phyloP scores from a whole-genome alignment of 2,888 invertebrate species.

The Troides helena region DNA sequence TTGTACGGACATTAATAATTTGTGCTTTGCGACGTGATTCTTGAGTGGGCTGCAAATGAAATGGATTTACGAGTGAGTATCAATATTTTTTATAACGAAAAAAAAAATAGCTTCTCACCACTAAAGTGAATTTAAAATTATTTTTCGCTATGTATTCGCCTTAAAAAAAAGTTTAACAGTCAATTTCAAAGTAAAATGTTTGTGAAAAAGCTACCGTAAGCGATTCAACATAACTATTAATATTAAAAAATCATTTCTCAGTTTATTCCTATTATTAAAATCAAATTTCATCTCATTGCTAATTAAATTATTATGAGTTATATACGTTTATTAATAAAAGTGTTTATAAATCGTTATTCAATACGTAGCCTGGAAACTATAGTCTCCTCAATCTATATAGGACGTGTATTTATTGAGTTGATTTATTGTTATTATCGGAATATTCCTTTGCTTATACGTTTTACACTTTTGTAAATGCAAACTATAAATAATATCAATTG shows the following conservation, averaged over 20 bases:
- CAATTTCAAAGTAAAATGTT: too few species aligned
- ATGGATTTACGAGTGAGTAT: slow-evolving; percentile 66
- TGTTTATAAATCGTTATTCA: slow-evolving; percentile 8
- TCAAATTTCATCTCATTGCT: too few species aligned
- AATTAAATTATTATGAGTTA: too few species aligned
- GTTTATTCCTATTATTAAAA: too few species aligned
- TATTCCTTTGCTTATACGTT: slow-evolving; percentile 27
- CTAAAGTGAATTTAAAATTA: too few species aligned
- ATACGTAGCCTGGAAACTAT: background rate
- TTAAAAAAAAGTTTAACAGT: too few species aligned
- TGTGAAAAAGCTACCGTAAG: too few species aligned
- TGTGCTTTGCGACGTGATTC: slow-evolving; percentile 46
- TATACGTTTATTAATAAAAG: background rate
- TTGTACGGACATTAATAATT: slow-evolving; percentile 29
- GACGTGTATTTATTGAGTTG: slow-evolving; percentile 26
- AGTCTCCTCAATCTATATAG: slow-evolving; percentile 30
- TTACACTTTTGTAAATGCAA: slow-evolving; percentile 5
- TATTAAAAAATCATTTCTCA: too few species aligned
- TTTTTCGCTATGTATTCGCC: too few species aligned
- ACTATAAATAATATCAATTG: background rate
- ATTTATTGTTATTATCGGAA: slow-evolving; percentile 31
- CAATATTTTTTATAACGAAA: background rate
- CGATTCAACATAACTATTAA: too few species aligned
- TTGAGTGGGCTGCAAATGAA: slow-evolving; percentile 50
- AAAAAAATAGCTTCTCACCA: too few species aligned